phyloP scores from a whole-genome alignment of 2,888 invertebrate genomes.

The Resseliella maxima region DNA sequence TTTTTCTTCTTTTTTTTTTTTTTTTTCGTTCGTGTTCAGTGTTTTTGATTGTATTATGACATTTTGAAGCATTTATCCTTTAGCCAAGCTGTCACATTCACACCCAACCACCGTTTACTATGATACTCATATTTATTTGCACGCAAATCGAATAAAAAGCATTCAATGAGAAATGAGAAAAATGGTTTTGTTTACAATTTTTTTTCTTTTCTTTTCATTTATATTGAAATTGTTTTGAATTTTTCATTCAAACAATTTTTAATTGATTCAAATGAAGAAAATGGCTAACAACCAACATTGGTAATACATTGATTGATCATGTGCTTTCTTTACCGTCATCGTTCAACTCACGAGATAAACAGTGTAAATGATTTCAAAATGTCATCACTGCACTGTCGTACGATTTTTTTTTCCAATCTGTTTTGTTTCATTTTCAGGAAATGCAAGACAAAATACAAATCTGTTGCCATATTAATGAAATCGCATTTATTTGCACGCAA shows the following conservation, averaged over 20 bases:
- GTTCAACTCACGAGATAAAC: not conserved
- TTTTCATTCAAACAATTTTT: not conserved
- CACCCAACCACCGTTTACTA: not conserved
- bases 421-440: no score
- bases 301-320: conserved; percentile 8
- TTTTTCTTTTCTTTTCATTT: no score
- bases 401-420: not conserved
- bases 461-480: not conserved
- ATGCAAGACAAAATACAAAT: not conserved
- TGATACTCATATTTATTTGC: not conserved
- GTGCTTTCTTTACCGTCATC: not conserved
- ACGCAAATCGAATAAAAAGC: not conserved
- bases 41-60: not conserved
- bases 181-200: not conserved
- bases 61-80: not conserved
- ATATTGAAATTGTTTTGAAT: not conserved
- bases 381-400: not conserved
- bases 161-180: no score
- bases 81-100: not conserved
- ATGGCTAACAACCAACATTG: not conserved
- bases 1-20: not conserved
- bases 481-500: conserved; percentile 48
- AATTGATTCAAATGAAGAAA: not conserved
- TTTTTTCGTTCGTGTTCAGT: not conserved
- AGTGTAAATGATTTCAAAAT: not conserved